These are phyloP conservation scores for Discoglossus pictus DNA, from an alignment of 2,797 vertebrate genomes.

Conservation along the genomic window DNA sequence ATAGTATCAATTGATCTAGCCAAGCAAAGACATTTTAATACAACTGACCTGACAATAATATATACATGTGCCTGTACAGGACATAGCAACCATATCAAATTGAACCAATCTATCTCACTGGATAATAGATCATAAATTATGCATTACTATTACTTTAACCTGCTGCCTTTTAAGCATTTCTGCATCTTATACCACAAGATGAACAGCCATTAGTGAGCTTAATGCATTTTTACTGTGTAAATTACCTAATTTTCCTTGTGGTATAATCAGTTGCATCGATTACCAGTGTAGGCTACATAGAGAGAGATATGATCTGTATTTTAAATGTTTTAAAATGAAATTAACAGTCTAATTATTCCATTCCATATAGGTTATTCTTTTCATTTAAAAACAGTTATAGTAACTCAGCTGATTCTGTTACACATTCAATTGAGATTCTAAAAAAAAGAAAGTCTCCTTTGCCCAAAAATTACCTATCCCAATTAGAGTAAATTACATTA, in stretches of 20 bases:
- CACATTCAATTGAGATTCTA: no score
- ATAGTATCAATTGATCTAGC: background rate
- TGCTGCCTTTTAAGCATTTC: constrained; percentile 63
- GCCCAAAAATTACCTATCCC: no score
- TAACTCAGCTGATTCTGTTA: no score
- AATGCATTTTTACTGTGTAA: constrained; percentile 48
- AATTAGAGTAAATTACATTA: no score
- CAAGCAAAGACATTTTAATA: background rate
- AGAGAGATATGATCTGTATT: background rate
- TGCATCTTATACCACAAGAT: constrained; percentile 67
- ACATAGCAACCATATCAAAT: constrained; percentile 71
- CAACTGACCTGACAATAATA: constrained; percentile 58
- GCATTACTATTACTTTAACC: constrained; percentile 71
- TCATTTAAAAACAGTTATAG: background rate
- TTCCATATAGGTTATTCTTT: background rate
- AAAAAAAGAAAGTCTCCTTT: no score
- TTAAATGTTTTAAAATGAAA: constrained; percentile 1
- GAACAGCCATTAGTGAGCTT: constrained; percentile 67
- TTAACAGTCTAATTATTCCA: background rate
- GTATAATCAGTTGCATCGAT: constrained; percentile 43
- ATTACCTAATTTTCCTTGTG: constrained; percentile 43
- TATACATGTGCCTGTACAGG: constrained; percentile 64
- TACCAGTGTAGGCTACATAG: background rate
- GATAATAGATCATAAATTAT: constrained; percentile 78
- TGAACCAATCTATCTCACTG: constrained; percentile 70